Evolutionary conservation across 2,797 vertebrate species (phyloP).

Genomic region (Capromys pilorides): DNA sequence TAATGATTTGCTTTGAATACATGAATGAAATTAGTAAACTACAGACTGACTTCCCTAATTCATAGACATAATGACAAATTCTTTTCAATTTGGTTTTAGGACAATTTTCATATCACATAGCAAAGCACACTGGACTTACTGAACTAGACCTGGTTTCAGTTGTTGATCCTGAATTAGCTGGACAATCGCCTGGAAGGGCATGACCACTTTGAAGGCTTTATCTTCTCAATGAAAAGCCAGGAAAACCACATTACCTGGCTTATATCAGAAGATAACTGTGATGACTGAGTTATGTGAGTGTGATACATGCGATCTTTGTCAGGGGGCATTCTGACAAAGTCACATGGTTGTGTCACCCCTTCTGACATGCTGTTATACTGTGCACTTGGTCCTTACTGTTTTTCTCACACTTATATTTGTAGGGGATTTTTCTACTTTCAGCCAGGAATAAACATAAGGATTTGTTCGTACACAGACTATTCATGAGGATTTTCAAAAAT

Average conservation of each 20-base stretch:
- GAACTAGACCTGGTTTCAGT: background rate
- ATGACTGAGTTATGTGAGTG: background rate
- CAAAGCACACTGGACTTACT: background rate
- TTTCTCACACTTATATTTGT: background rate
- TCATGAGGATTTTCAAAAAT: conserved; percentile 16
- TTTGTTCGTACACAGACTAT: background rate
- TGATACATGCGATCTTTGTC: accelerated
- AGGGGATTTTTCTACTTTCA: conserved; percentile 26
- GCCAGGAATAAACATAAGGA: background rate
- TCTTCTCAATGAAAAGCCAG: background rate
- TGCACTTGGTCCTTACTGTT: background rate
- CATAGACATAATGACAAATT: background rate
- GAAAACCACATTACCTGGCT: background rate
- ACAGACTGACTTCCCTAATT: background rate
- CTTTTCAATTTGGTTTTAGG: background rate
- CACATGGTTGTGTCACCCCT: background rate
- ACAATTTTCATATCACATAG: background rate
- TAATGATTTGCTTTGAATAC: background rate
- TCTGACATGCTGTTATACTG: background rate
- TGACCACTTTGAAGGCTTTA: background rate
- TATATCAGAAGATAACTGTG: background rate
- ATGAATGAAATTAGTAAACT: background rate
- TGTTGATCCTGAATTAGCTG: background rate
- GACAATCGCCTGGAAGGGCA: background rate
- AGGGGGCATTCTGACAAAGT: background rate